phyloP scores from a whole-genome alignment of 2,113 vertebrate genomes.

The Clarias magur region DNA sequence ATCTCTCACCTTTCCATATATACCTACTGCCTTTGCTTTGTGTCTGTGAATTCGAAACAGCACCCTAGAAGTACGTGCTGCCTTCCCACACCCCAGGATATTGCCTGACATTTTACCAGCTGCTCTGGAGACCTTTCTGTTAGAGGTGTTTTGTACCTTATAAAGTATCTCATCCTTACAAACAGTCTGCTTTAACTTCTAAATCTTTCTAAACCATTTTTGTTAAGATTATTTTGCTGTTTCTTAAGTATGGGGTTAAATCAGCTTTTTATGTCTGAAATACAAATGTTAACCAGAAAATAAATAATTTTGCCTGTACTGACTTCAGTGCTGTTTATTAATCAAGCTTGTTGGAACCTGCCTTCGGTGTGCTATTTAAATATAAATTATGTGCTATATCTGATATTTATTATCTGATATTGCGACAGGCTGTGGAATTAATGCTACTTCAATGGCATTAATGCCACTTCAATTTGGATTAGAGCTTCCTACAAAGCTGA shows the following conservation, averaged over 20 bases:
- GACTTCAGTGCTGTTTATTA: background rate
- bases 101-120: background rate
- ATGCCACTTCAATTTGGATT: background rate
- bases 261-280: conserved; percentile 32
- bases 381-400: background rate
- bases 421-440: background rate
- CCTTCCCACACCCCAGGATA: background rate
- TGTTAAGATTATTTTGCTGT: conserved; percentile 11
- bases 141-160: conserved; percentile 11
- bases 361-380: background rate
- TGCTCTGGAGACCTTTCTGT: background rate
- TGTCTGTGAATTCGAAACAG: background rate
- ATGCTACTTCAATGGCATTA: background rate
- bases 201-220: conserved; percentile 22
- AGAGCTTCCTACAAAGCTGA: background rate
- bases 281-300: conserved; percentile 29
- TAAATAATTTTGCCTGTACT: conserved; percentile 40
- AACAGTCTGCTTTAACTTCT: conserved; percentile 6
- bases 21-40: background rate
- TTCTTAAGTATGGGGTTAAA: conserved; percentile 31
- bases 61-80: background rate
- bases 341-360: background rate
- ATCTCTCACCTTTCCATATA: background rate
- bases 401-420: too few relatives aligned
- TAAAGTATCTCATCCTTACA: background rate